Evolutionary conservation across 1,140 invertebrate genomes (phyloP).

Genomic region (Drosophila sproati): DNA sequence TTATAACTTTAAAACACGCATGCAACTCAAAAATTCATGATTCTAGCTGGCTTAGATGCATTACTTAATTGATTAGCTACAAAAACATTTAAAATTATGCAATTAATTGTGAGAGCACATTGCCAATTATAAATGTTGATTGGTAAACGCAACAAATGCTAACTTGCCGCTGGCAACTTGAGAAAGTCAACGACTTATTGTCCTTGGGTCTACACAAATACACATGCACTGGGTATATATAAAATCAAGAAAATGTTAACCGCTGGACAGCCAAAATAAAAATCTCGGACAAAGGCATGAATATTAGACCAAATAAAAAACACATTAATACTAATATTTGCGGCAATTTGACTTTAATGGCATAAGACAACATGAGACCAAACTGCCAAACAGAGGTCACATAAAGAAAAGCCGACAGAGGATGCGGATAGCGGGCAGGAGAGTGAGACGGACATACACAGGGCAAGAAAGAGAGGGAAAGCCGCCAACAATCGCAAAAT

Average conservation of each 20-base stretch:
- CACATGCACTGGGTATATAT: neutral
- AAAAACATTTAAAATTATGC: too few species aligned
- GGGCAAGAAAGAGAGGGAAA: neutral
- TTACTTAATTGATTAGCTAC: too few species aligned
- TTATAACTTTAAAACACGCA: neutral
- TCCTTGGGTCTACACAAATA: neutral
- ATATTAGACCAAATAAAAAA: constrained; percentile 72
- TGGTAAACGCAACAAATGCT: too few species aligned
- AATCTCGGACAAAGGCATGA: constrained; percentile 45
- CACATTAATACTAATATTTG: constrained; percentile 80
- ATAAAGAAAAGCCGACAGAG: neutral
- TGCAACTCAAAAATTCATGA: too few species aligned
- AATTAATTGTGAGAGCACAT: too few species aligned
- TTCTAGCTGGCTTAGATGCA: too few species aligned
- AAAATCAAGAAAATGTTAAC: constrained; percentile 1
- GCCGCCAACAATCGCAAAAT: constrained; percentile 48
- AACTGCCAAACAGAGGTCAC: constrained; percentile 40
- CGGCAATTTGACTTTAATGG: constrained; percentile 77
- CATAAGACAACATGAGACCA: constrained; percentile 56
- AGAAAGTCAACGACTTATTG: neutral
- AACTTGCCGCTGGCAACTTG: too few species aligned
- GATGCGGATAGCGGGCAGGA: neutral
- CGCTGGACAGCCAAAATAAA: constrained; percentile 9
- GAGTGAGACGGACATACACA: neutral
- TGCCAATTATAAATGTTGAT: too few species aligned